Evolutionary conservation across 2,888 invertebrate genomes (phyloP).

Genomic region (Parnassius orleans): DNA sequence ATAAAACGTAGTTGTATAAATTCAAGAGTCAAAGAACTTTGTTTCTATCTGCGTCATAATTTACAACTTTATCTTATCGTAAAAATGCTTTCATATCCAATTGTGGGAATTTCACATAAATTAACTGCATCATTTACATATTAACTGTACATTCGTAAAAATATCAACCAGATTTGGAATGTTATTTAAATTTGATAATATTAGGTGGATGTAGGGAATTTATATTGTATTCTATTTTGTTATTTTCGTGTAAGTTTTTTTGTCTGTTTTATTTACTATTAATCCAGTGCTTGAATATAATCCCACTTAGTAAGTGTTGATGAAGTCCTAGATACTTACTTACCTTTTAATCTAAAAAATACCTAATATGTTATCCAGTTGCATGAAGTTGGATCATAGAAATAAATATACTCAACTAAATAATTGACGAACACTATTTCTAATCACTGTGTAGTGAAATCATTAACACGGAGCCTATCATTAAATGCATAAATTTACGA

Average conservation of each 20-base stretch:
- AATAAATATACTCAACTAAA: not conserved
- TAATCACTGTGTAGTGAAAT: not conserved
- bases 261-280: not conserved
- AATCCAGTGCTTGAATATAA: too few species aligned
- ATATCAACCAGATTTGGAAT: not conserved
- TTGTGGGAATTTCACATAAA: slow-evolving; percentile 2
- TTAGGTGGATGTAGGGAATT: not conserved
- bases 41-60: not conserved
- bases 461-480: not conserved
- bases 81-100: slow-evolving; percentile 1
- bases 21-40: slow-evolving; percentile 19
- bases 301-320: too few species aligned
- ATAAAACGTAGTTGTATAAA: slow-evolving; percentile 14
- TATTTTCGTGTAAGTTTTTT: not conserved
- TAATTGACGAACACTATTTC: not conserved
- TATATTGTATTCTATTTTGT: not conserved
- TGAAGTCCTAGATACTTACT: not conserved
- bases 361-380: not conserved
- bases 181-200: not conserved
- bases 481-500: not conserved
- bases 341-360: not conserved
- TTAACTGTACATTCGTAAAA: not conserved
- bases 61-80: not conserved
- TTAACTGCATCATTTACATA: not conserved
- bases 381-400: not conserved